phyloP scores from a whole-genome alignment of 2,113 vertebrate species.

The Silurus glanis region DNA sequence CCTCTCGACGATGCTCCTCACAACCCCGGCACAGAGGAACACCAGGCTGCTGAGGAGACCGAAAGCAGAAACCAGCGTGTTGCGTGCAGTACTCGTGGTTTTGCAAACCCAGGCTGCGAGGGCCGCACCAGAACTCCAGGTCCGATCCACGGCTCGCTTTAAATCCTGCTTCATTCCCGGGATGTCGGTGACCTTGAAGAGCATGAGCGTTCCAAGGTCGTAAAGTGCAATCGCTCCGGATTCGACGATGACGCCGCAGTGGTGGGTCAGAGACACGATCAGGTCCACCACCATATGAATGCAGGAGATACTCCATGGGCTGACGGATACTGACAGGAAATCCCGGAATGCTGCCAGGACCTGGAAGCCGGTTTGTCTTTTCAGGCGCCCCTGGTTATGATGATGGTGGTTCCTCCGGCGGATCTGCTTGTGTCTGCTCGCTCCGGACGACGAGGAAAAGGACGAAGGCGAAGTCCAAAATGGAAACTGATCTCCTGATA shows the following conservation, averaged over 20 bases:
- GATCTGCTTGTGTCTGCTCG: slow-evolving; percentile 74
- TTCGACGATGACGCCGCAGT: slow-evolving; percentile 78
- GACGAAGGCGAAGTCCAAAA: slow-evolving; percentile 37
- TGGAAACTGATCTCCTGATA: slow-evolving; percentile 63
- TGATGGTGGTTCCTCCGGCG: slow-evolving; percentile 78
- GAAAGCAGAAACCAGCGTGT: slow-evolving; percentile 69
- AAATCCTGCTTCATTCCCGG: slow-evolving; percentile 70
- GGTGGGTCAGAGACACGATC: slow-evolving; percentile 78
- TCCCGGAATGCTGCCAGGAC: slow-evolving; percentile 68
- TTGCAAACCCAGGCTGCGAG: slow-evolving; percentile 60
- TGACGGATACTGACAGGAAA: slow-evolving; percentile 72
- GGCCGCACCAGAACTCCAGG: slow-evolving; percentile 60
- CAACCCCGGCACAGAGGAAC: slow-evolving; percentile 69
- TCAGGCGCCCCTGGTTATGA: slow-evolving; percentile 67
- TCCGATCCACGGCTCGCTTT: slow-evolving; percentile 61
- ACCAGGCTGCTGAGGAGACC: slow-evolving; percentile 72
- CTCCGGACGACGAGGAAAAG: slow-evolving; percentile 61
- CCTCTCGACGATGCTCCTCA: slow-evolving; percentile 51
- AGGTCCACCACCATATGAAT: slow-evolving; percentile 82
- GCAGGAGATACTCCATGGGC: slow-evolving; percentile 81
- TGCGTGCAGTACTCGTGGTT: slow-evolving; percentile 57
- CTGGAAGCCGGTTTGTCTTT: slow-evolving; percentile 65
- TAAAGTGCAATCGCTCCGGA: slow-evolving; percentile 74
- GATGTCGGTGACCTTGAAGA: slow-evolving; percentile 70
- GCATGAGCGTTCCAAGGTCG: slow-evolving; percentile 70